phyloP scores from a whole-genome alignment of 30 jellyfish, hydroid and myxozoan genomes.

The Phacellophora camtschatica region DNA sequence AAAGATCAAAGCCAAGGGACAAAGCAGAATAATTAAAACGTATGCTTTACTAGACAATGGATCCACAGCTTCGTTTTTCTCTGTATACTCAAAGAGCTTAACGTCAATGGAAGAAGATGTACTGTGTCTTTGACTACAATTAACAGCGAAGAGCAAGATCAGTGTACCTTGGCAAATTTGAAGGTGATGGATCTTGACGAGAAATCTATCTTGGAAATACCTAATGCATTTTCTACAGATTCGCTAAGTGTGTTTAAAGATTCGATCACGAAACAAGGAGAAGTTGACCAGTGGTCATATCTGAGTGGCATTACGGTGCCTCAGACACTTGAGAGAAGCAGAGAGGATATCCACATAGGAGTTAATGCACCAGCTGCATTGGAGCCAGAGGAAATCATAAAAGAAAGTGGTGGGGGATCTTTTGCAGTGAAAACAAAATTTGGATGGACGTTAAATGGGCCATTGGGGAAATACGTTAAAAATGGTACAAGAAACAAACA shows the following conservation, averaged over 20 bases:
- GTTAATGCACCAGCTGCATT: not conserved
- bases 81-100: constrained; percentile 43
- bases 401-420: not conserved
- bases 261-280: not conserved
- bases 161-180: constrained; percentile 21
- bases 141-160: constrained; percentile 26
- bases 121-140: constrained; percentile 34
- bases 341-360: not conserved
- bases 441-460: not conserved
- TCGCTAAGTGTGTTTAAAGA: not conserved
- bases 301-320: not conserved
- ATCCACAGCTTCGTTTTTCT: constrained; percentile 53
- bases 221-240: constrained; percentile 30
- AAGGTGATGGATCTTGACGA: constrained; percentile 39
- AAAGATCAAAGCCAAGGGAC: constrained; percentile 3
- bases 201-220: constrained; percentile 16
- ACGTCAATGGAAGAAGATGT: constrained; percentile 16
- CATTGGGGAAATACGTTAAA: not conserved
- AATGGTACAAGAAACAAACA: not conserved
- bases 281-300: not conserved
- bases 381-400: not conserved
- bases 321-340: not conserved
- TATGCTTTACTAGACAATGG: constrained; percentile 56
- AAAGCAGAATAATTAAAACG: not conserved
- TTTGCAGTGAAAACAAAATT: not conserved